A percentile compares a stretch with the other conserved stretches of the same genome.
These are phyloP conservation scores for Platerodrilus igneus DNA, from an alignment of 2,888 invertebrate species.

Conservation along the genomic window DNA sequence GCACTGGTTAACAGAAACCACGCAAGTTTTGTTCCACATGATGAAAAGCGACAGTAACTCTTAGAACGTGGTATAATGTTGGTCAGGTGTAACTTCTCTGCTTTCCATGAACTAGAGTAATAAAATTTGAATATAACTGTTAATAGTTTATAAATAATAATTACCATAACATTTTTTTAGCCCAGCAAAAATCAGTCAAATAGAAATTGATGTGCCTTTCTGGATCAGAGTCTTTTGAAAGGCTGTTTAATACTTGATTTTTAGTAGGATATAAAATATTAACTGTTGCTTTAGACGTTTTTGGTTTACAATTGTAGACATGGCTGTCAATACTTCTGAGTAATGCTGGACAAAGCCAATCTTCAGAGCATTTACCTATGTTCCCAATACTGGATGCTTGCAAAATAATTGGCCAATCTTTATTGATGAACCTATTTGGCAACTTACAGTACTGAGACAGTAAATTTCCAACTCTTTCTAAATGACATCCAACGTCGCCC, in stretches of 20 bases:
- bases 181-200: no score
- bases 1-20: slow-evolving; percentile 89
- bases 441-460: slow-evolving; percentile 61
- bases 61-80: slow-evolving; percentile 94
- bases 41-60: slow-evolving; percentile 73
- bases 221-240: no score
- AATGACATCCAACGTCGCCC: no score
- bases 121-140: slow-evolving; percentile 11
- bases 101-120: slow-evolving; percentile 74
- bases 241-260: slow-evolving; percentile 78
- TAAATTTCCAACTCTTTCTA: slow-evolving; percentile 57
- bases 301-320: slow-evolving; percentile 51
- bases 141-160: no score
- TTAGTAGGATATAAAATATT: slow-evolving; percentile 66
- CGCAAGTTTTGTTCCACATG: slow-evolving; percentile 59
- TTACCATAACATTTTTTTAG: no score
- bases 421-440: no score
- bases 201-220: no score
- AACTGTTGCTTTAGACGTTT: slow-evolving; percentile 55
- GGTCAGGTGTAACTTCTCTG: slow-evolving; percentile 62
- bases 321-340: slow-evolving; percentile 57
- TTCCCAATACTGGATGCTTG: slow-evolving; percentile 92
- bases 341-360: slow-evolving; percentile 77
- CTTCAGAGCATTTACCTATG: slow-evolving; percentile 62
- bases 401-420: slow-evolving; percentile 57